Evolutionary conservation across 2,888 invertebrate genomes (phyloP).

Genomic region (Chrysopilus asiliformis): DNA sequence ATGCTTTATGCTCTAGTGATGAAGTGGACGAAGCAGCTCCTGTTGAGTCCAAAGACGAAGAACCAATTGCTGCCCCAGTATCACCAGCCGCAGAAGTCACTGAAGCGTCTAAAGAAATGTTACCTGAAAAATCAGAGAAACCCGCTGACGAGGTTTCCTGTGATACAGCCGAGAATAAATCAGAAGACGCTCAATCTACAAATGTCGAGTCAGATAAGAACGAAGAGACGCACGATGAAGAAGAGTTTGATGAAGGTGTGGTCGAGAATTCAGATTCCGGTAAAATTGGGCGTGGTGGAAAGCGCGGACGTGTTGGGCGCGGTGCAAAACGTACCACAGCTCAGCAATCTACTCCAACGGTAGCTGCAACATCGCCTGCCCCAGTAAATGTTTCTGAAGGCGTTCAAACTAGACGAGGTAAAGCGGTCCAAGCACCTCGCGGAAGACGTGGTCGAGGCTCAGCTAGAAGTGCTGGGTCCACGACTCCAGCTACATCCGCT

Average conservation of each 20-base stretch:
- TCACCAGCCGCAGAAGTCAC: neutral
- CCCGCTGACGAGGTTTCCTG: too few relatives aligned
- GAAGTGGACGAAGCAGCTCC: conserved; percentile 5
- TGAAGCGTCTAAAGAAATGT: conserved; percentile 1
- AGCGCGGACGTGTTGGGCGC: conserved; percentile 23
- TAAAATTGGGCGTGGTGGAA: conserved; percentile 22
- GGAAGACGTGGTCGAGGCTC: conserved; percentile 37
- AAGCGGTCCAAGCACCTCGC: conserved; percentile 11
- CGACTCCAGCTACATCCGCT: conserved; percentile 23
- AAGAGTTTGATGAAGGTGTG: conserved; percentile 25
- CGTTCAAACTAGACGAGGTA: conserved; percentile 44
- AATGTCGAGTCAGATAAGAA: conserved; percentile 7
- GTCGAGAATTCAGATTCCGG: conserved; percentile 16
- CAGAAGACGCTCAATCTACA: conserved; percentile 6
- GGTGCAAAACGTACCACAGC: conserved; percentile 12
- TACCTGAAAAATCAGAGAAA: conserved; percentile 10
- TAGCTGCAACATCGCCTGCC: neutral
- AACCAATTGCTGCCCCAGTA: neutral
- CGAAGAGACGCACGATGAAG: conserved; percentile 26
- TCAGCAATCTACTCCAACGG: neutral
- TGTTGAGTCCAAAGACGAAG: conserved; percentile 4
- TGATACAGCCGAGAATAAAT: conserved; percentile 7
- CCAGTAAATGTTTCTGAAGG: conserved; percentile 25
- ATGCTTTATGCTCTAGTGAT: conserved; percentile 46
- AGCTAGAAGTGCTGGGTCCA: conserved; percentile 1